Conservation (phyloP, 2,113 vertebrate genomes). For the Oxygymnocypris stewartii region DNA sequence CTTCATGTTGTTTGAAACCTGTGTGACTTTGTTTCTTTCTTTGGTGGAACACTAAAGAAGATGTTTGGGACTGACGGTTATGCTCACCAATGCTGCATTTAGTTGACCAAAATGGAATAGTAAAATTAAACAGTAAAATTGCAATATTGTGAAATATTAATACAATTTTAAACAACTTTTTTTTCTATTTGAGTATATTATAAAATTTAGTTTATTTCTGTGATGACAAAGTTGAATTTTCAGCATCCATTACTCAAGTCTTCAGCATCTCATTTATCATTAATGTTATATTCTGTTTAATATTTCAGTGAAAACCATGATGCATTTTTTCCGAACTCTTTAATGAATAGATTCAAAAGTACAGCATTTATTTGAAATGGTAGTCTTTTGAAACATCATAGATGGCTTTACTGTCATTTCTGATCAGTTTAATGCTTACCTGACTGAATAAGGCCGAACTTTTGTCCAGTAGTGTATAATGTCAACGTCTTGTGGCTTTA, state of each 20-base stretch:
- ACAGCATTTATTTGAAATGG: background rate
- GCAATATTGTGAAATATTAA: background rate
- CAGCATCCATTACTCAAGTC: background rate
- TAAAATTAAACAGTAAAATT: background rate
- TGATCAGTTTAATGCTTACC: background rate
- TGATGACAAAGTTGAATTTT: background rate
- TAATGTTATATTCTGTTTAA: background rate
- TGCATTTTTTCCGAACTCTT: background rate
- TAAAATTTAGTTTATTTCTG: background rate
- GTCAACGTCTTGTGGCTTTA: background rate
- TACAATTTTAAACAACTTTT: background rate
- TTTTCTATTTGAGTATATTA: background rate
- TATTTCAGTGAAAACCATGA: background rate
- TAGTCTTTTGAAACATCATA: background rate
- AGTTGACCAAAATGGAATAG: background rate
- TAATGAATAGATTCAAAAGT: background rate
- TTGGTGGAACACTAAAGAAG: background rate
- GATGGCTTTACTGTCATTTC: background rate
- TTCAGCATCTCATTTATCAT: background rate
- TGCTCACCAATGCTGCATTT: background rate
- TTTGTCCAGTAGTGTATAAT: background rate
- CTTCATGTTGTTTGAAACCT: background rate
- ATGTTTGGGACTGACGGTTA: background rate
- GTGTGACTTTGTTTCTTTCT: background rate
- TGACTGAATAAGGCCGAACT: background rate